phyloP scores from a whole-genome alignment of 2,888 invertebrate species.

The Ophion ventricosus region DNA sequence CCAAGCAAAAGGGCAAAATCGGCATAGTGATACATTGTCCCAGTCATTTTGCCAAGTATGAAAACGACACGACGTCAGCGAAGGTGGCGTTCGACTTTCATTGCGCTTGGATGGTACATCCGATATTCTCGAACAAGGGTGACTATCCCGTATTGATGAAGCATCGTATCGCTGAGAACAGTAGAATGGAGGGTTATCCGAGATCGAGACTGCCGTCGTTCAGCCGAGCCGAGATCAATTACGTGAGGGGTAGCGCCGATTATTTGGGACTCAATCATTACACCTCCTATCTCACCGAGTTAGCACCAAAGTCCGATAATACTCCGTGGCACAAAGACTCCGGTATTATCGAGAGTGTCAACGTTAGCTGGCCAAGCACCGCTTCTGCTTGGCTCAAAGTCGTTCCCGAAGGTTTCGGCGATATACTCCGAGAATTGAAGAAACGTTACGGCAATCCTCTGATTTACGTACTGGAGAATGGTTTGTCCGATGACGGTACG shows the following conservation, averaged over 20 bases:
- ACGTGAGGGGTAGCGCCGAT: slow-evolving; percentile 76
- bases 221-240: slow-evolving; percentile 85
- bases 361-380: slow-evolving; percentile 86
- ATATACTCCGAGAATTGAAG: slow-evolving; percentile 80
- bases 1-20: slow-evolving; percentile 85
- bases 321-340: slow-evolving; percentile 68
- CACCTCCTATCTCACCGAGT: slow-evolving; percentile 68
- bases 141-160: slow-evolving; percentile 85
- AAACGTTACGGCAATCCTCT: slow-evolving; percentile 79
- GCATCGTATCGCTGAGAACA: slow-evolving; percentile 81
- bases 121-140: slow-evolving; percentile 83
- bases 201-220: slow-evolving; percentile 84
- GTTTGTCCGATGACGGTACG: slow-evolving; percentile 75
- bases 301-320: slow-evolving; percentile 35
- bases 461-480: slow-evolving; percentile 82
- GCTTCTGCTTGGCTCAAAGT: slow-evolving; percentile 86
- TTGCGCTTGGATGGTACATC: slow-evolving; percentile 84
- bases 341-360: slow-evolving; percentile 85
- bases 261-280: slow-evolving; percentile 79
- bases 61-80: slow-evolving; percentile 59
- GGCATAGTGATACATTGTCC: too few relatives aligned
- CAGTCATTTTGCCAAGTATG: too few relatives aligned
- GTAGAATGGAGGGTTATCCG: slow-evolving; percentile 81
- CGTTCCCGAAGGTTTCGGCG: slow-evolving; percentile 82
- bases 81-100: slow-evolving; percentile 78